Conservation (phyloP, 2,113 vertebrate species). For the Cebus imitator region DNA sequence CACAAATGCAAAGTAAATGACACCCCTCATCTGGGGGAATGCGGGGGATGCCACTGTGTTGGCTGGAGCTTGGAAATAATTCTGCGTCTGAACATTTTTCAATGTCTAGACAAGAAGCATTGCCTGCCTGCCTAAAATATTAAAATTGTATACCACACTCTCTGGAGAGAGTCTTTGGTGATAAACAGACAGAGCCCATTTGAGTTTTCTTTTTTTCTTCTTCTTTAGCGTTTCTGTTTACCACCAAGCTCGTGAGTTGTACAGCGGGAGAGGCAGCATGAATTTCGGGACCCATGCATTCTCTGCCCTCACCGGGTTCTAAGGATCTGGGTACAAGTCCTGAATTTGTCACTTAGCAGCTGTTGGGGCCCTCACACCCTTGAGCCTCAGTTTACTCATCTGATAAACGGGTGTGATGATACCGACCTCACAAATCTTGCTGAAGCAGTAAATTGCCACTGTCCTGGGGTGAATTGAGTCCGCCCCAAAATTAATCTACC, state of each 20-base stretch:
- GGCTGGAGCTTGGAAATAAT: conserved; percentile 78
- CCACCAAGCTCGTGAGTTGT: conserved; percentile 29
- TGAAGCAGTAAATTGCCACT: accelerated
- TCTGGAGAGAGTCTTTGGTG: conserved; percentile 46
- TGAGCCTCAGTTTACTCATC: background rate
- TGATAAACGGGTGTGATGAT: background rate
- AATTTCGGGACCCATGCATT: background rate
- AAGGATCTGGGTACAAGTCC: background rate
- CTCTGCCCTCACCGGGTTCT: no score
- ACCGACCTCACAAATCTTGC: background rate
- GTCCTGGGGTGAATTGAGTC: background rate
- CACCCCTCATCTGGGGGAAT: conserved; percentile 73
- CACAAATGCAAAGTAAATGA: conserved; percentile 79
- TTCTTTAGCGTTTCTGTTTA: conserved; percentile 47
- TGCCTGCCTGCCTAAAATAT: conserved; percentile 77
- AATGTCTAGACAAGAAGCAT: conserved; percentile 82
- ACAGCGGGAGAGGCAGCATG: background rate
- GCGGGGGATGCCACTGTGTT: conserved; percentile 49
- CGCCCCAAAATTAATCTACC: background rate
- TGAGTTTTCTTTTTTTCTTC: background rate
- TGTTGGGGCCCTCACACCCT: background rate
- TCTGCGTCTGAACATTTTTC: conserved; percentile 75
- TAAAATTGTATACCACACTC: conserved; percentile 64
- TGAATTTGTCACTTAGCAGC: background rate
- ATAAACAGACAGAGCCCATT: conserved; percentile 72